Evolutionary conservation across 2,797 vertebrate genomes (phyloP).

Genomic region (Onychomys torridus): DNA sequence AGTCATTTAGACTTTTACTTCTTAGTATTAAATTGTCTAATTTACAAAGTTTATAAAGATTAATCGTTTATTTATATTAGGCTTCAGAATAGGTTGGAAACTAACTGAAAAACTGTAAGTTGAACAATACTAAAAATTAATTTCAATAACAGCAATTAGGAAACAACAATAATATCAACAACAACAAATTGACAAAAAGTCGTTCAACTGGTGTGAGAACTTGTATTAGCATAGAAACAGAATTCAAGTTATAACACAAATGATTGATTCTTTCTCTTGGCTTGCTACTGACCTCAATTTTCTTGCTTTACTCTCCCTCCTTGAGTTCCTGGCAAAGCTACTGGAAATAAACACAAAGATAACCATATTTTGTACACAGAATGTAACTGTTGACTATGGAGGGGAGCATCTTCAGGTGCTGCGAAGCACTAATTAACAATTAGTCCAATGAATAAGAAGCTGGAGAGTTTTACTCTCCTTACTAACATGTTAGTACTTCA

Average conservation of each 20-base stretch:
- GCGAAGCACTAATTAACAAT: not conserved
- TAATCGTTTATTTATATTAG: not conserved
- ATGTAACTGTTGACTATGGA: not conserved
- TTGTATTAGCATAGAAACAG: not conserved
- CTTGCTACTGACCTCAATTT: not conserved
- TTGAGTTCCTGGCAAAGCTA: not conserved
- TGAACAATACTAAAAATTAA: not conserved
- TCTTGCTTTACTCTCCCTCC: not conserved
- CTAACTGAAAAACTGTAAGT: not conserved
- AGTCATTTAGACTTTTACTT: not conserved
- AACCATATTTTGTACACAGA: not conserved
- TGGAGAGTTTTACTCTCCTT: not conserved
- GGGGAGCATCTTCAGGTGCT: not conserved
- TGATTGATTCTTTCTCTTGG: not conserved
- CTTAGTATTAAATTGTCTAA: not conserved
- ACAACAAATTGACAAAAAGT: not conserved
- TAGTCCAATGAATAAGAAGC: not conserved
- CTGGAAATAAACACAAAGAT: not conserved
- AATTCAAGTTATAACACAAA: not conserved
- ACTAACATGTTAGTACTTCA: not conserved
- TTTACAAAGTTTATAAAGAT: not conserved
- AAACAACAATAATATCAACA: not conserved
- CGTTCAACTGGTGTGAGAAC: not conserved
- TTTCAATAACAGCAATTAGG: not conserved
- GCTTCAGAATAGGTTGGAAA: conserved; percentile 10